Evolutionary conservation across 2,888 invertebrate genomes (phyloP).

Genomic region (Cryptophagus acutangulus): DNA sequence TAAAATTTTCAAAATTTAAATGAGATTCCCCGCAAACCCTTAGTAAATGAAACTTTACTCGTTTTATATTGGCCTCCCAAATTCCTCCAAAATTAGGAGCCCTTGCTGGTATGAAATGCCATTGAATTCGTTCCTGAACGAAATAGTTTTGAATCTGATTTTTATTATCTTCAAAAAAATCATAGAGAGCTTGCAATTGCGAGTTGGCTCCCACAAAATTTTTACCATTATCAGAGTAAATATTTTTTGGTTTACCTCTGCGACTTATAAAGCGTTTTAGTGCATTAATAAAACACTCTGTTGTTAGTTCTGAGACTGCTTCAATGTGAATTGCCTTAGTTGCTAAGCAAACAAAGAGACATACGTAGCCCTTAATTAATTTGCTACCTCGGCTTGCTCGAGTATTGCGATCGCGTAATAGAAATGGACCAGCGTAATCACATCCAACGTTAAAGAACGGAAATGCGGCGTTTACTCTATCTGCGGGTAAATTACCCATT

Average conservation of each 20-base stretch:
- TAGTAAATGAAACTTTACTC: constrained; percentile 10
- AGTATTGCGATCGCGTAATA: too few species aligned
- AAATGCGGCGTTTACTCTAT: not conserved
- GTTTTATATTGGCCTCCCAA: too few species aligned
- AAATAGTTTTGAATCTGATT: too few species aligned
- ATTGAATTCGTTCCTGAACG: not conserved
- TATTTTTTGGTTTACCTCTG: constrained; percentile 13
- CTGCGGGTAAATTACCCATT: constrained; percentile 7
- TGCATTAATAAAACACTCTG: too few species aligned
- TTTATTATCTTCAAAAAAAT: too few species aligned
- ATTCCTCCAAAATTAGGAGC: too few species aligned
- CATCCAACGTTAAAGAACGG: constrained; percentile 9
- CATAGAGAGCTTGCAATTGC: too few species aligned
- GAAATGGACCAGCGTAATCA: too few species aligned
- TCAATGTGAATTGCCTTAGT: constrained; percentile 13
- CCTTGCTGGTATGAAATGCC: too few species aligned
- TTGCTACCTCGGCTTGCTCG: constrained; percentile 3
- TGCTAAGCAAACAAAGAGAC: constrained; percentile 13
- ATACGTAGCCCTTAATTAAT: too few species aligned
- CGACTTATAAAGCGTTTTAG: constrained; percentile 14
- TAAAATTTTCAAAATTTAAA: not conserved
- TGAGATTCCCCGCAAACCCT: not conserved
- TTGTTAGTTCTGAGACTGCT: constrained; percentile 10
- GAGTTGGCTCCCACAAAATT: too few species aligned
- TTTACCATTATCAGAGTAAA: too few species aligned